Conservation (phyloP, 2,113 vertebrate genomes). For the Macheiramphus alcinus region DNA sequence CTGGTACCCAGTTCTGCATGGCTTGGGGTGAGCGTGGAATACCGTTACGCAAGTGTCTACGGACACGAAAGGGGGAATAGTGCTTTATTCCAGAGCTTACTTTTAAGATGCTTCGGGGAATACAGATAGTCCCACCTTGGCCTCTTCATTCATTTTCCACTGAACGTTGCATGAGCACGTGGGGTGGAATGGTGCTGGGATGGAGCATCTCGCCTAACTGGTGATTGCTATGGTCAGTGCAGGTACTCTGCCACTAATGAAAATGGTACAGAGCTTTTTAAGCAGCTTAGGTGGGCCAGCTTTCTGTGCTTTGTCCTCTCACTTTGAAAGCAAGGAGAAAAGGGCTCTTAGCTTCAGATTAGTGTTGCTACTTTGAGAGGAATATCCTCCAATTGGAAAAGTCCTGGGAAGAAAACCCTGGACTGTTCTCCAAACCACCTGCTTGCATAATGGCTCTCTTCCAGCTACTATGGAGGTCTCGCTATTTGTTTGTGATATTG, state of each 20-base stretch:
- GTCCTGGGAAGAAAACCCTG: neutral
- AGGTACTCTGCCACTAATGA: neutral
- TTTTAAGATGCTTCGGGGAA: neutral
- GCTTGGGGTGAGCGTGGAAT: rapidly evolving
- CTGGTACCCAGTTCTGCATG: neutral
- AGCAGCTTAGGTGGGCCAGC: neutral
- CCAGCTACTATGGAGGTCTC: neutral
- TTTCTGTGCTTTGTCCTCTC: neutral
- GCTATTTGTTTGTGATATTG: neutral
- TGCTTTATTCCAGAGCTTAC: neutral
- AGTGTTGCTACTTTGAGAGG: neutral
- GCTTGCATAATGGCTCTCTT: neutral
- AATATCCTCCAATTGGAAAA: neutral
- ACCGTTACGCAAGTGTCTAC: rapidly evolving
- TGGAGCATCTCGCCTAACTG: neutral
- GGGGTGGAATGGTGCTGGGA: neutral
- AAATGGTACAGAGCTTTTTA: neutral
- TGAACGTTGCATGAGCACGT: rapidly evolving
- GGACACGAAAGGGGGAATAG: neutral
- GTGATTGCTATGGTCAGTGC: neutral
- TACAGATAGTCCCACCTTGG: neutral
- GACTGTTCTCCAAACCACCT: neutral
- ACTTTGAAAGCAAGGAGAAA: neutral
- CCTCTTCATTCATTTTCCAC: neutral
- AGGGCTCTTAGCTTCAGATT: neutral